Evolutionary conservation across 64 coral and sea anemone genomes (phyloP), one percentile per base, ranked within the genome.

Genomic region (Montipora foliosa): DNA sequence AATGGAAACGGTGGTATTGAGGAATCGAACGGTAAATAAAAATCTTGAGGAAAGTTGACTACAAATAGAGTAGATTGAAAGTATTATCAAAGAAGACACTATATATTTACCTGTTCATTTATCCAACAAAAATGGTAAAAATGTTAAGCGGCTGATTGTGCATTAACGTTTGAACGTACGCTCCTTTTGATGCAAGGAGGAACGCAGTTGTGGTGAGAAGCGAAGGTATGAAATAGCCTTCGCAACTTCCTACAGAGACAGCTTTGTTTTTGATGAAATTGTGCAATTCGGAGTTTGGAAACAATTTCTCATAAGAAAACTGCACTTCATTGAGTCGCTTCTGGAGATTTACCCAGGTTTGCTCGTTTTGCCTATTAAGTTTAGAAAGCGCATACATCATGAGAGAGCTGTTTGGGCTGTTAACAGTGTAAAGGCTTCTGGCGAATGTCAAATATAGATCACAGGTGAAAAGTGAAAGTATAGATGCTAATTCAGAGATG

Each of bases 121-220:
- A 86, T 68, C 82, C 82, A 67, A 69, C 67, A 67, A 86, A 86
- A 11, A 86, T 86, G 17, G 82, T 86, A 25, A 44, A 86, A 29
- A 86, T 44, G 12, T 71, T 69, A 10, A 86, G 61, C 59, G 61
- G 29, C 20, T 86, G 58, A n/a, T 86, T 86, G 61, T 86, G 82
- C 44, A 15, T 86, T 46, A 67, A 17, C n/a, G 46, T 67, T 47
- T 86, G 44, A 57, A 86, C 82, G 68, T 4, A 3, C 17, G 61
- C 51, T 13, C 67, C 24, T 5, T 86, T 86, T 25, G 58, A 67
- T 29, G 82, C 61, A 1, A 69, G 82, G 14, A 64, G 25, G 46
- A 45, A 86, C 4, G 60, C n/a, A 79, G 77, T 79, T 68, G 82
- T 86, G 17, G 64, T 67, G 37, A 67, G 59, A 86, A 86, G 82